Percentiles rank a stretch among this genome's conserved stretches.
Evolutionary conservation across 2,888 invertebrate genomes (phyloP).

Genomic region (Dinocampus coccinellae): DNA sequence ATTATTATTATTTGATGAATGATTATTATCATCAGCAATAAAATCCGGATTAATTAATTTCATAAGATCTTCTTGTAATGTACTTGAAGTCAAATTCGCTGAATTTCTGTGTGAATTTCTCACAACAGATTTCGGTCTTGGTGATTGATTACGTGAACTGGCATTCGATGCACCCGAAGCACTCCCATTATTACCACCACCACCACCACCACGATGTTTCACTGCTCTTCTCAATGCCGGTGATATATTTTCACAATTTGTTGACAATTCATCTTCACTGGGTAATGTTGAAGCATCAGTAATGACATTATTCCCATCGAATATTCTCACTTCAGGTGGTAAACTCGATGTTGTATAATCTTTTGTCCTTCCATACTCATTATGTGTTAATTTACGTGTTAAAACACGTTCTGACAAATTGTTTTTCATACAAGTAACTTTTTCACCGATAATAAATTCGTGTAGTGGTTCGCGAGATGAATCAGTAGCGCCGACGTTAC

Average conservation of each 20-base stretch:
- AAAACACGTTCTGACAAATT: conserved; percentile 67
- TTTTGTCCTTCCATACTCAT: conserved; percentile 68
- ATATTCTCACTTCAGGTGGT: conserved; percentile 66
- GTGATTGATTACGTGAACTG: conserved; percentile 75
- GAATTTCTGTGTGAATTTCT: conserved; percentile 74
- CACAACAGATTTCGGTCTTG: conserved; percentile 74
- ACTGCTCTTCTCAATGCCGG: conserved; percentile 70
- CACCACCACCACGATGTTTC: conserved; percentile 68
- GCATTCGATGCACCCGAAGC: conserved; percentile 68
- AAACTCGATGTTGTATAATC: conserved; percentile 63
- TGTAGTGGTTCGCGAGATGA: conserved; percentile 57
- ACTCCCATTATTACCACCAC: conserved; percentile 63
- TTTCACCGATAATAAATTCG: conserved; percentile 70
- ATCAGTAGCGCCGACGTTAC: background rate
- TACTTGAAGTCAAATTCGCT: conserved; percentile 74
- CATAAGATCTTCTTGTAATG: conserved; percentile 87
- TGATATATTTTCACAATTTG: conserved; percentile 73
- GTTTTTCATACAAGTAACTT: conserved; percentile 68
- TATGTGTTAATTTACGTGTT: conserved; percentile 68
- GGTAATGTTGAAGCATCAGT: conserved; percentile 63
- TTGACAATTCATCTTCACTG: conserved; percentile 74
- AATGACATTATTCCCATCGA: conserved; percentile 70
- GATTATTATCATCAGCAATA: conserved; percentile 62
- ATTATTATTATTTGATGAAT: conserved; percentile 33
- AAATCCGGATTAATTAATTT: conserved; percentile 86